phyloP scores from a whole-genome alignment of 2,888 invertebrate species.

The Ganaspis brasiliensis region DNA sequence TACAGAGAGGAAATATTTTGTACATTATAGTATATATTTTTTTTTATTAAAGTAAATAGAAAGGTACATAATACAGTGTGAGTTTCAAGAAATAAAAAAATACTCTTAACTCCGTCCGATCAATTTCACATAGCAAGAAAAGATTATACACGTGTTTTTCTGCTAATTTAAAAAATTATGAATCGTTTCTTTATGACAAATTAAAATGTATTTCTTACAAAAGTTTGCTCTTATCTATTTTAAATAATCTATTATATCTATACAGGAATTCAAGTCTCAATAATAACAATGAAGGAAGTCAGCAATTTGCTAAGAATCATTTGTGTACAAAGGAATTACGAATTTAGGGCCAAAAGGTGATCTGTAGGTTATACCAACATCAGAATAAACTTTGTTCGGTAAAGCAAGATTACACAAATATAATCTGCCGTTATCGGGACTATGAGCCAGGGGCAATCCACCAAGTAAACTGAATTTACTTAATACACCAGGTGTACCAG shows the following conservation, averaged over 20 bases:
- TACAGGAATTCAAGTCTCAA: constrained; percentile 1
- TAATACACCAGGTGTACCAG: constrained; percentile 84
- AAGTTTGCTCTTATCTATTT: not conserved
- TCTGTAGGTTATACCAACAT: constrained; percentile 89
- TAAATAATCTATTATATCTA: not conserved
- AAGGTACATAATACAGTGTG: no score
- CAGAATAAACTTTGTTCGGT: constrained; percentile 88
- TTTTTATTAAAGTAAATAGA: no score
- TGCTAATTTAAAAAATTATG: no score
- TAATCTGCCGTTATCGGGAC: constrained; percentile 86
- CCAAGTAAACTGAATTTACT: constrained; percentile 88
- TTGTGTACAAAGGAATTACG: constrained; percentile 87
- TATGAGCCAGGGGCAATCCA: constrained; percentile 86
- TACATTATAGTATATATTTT: no score
- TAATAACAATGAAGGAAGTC: not conserved
- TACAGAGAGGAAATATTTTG: no score
- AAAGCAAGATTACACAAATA: constrained; percentile 93
- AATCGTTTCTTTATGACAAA: no score
- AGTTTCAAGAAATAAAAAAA: no score
- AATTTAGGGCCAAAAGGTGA: constrained; percentile 93
- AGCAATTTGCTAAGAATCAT: constrained; percentile 73
- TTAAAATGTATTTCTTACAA: no score
- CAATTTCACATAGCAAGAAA: no score
- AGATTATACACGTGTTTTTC: no score
- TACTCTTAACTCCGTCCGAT: no score